These are phyloP conservation scores for Hemitrygon akajei DNA, from an alignment of 2,797 vertebrate genomes.

Conservation along the genomic window DNA sequence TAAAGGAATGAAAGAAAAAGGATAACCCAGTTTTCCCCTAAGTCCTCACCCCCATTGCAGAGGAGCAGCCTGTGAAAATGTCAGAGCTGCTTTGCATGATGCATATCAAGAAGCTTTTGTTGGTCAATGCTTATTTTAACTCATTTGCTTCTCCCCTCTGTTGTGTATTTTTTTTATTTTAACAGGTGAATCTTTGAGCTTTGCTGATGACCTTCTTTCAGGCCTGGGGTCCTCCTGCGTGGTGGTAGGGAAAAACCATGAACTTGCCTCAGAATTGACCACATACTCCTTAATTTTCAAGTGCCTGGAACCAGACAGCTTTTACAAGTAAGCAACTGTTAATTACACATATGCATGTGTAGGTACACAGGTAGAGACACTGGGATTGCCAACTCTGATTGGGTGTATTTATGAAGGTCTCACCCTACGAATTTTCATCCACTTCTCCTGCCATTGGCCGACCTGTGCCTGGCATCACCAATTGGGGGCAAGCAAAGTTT, in stretches of 20 bases:
- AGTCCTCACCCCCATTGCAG: neutral
- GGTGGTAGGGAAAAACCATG: constrained; percentile 76
- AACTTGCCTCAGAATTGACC: constrained; percentile 71
- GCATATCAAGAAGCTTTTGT: neutral
- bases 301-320: constrained; percentile 94
- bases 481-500: too few relatives aligned
- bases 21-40: neutral
- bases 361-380: neutral
- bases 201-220: constrained; percentile 91
- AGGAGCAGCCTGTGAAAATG: neutral
- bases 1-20: neutral
- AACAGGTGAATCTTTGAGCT: constrained; percentile 88
- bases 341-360: neutral
- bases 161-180: constrained; percentile 41
- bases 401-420: neutral
- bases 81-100: neutral
- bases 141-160: neutral
- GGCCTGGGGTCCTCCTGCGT: constrained; percentile 87
- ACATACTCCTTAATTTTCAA: constrained; percentile 96
- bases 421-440: neutral
- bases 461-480: neutral
- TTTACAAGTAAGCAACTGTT: constrained; percentile 85
- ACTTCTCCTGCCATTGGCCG: neutral
- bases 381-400: too few relatives aligned
- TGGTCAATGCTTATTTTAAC: neutral